Evolutionary conservation across 2,888 invertebrate species (phyloP), one percentile per base, ranked within the genome.

Genomic region (Urechis unicinctus): DNA sequence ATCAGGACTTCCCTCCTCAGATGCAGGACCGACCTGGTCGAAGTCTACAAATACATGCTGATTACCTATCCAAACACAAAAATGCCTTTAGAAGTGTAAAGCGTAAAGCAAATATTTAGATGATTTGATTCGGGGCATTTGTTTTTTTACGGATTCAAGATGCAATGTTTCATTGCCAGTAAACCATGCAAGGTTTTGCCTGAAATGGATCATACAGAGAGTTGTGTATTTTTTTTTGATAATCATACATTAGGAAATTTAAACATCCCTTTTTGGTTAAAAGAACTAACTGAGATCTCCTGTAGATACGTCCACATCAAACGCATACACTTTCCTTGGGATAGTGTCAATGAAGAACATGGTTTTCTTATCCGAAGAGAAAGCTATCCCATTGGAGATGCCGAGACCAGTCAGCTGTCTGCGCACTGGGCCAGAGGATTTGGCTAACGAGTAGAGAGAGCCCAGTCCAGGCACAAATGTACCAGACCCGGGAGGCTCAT

Each of bases 291-390:
- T 79, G 41, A 81, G 84, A 46, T 82, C 74, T 9, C 88, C 89
- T 13, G 77, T 79, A 1, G 78, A 77, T 0, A 83, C 68, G 63
- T 88, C 82, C 67, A 83, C 90, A 69, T 88, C 85, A 67, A 86
- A 89, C 5, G 84, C 85, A 53, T 83, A 85, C 2, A 90, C 81
- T 64, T 84, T 82, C 31, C 80, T 74, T 0, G 86, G 85, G 0
- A 84, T 82, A 0, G 88, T 84, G 76, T 91, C 90, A 36, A 88
- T 88, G 75, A 86, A 90, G 76, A 86, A 90, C 82, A 90, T 84
- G 65, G 82, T 84, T 59, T 83, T 82, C 68, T 85, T 84, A 66
- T 87, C 85, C 0, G 79, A 70, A 22, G 85, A 86, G 89, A 89
- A 91, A 0, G 85, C 85, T 4, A 90, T 75, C 1, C 90, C 90